phyloP scores from a whole-genome alignment of 2,113 vertebrate genomes.

The Piaya cayana region DNA sequence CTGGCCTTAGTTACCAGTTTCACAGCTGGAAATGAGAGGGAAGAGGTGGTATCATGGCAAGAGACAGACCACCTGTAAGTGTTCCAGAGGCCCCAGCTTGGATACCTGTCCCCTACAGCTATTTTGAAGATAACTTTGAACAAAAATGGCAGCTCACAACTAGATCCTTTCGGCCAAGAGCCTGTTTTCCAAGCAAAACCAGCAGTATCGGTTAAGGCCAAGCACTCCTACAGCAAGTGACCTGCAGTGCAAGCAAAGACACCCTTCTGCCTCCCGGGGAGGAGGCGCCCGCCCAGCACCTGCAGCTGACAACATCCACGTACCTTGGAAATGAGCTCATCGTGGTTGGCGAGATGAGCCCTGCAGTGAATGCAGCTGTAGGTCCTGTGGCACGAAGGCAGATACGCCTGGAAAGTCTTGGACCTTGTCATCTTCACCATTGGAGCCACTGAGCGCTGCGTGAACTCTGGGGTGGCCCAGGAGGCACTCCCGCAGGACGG shows the following conservation, averaged over 20 bases:
- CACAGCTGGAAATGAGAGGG: neutral
- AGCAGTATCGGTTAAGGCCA: accelerated
- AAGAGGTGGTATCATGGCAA: neutral
- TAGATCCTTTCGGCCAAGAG: neutral
- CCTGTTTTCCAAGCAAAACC: neutral
- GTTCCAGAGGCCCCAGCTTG: neutral
- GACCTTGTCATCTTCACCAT: constrained; percentile 99
- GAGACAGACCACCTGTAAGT: neutral
- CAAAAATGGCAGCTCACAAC: neutral
- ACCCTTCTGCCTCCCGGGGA: neutral
- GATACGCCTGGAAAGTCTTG: constrained; percentile 98
- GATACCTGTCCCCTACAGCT: neutral
- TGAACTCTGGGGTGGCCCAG: constrained; percentile 91
- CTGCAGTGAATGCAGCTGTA: constrained; percentile 99
- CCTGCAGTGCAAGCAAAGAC: accelerated
- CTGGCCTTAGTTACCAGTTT: neutral
- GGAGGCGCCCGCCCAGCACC: neutral
- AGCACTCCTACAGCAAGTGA: neutral
- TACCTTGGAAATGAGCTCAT: constrained; percentile 99
- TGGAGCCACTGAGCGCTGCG: constrained; percentile 81
- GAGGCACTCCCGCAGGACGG: constrained; percentile 95
- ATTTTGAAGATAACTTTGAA: neutral
- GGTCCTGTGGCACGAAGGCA: constrained; percentile 96
- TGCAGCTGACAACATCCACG: neutral
- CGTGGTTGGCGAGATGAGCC: constrained; percentile 97